Evolutionary conservation across 2,113 vertebrate genomes (phyloP).

Genomic region (Mirza zaza): DNA sequence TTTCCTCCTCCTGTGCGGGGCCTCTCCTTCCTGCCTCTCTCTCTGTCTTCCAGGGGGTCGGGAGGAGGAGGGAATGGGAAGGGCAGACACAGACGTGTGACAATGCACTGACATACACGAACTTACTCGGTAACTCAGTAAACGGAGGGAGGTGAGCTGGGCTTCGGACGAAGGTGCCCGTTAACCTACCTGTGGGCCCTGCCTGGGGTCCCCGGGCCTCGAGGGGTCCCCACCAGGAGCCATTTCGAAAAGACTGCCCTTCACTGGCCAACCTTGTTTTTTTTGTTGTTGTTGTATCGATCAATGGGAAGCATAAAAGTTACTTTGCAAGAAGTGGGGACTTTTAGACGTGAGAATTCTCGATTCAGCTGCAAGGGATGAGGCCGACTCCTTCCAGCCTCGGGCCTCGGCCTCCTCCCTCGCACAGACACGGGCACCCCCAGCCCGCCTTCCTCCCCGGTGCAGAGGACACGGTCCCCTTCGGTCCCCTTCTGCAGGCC

Average conservation of each 20-base stretch:
- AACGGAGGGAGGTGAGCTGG: not conserved
- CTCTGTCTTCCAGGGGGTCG: not conserved
- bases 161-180: not conserved
- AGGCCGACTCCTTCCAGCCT: not conserved
- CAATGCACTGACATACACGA: too few relatives aligned
- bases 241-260: not conserved
- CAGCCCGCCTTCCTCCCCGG: not conserved
- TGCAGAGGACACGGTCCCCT: not conserved
- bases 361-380: not conserved
- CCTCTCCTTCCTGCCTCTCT: too few relatives aligned
- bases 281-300: not conserved
- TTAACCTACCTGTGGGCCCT: not conserved
- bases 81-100: too few relatives aligned
- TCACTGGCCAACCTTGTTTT: too few relatives aligned
- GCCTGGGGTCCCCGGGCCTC: not conserved
- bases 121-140: not conserved
- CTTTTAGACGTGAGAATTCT: not conserved
- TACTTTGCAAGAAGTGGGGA: not conserved
- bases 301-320: not conserved
- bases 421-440: rapidly evolving
- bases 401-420: not conserved
- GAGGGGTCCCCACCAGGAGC: not conserved
- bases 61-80: not conserved
- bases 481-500: not conserved
- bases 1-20: not conserved